Base-by-base conservation (phyloP, 2,888 invertebrate genomes). In the Nemotelus pantherinus region DNA sequence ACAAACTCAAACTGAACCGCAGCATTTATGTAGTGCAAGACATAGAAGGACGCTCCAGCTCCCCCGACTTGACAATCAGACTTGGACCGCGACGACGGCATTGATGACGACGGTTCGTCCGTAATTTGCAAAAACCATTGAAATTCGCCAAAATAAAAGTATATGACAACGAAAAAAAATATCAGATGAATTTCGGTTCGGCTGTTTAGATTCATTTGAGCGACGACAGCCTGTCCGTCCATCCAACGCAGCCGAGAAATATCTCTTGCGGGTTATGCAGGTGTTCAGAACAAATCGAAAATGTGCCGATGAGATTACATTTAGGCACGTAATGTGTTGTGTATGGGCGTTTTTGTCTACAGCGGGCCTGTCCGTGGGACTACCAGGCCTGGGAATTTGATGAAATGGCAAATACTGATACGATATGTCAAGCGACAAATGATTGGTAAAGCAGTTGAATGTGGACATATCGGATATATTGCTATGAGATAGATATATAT, bases 211-310 rank as follows among this genome's bases (percentile, higher is more conserved):
- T 25, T 74, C 74, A 74, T 63, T 74, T 74, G 48, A 74, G 63
- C 43, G 48, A n/a, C 39, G 25, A 25, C 25, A 25, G 25, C 25
- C 25, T 25, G 25, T 25, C 25, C 25, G 25, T 25, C 25, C 25
- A 25, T 25, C 25, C 25, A 25, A 25, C 25, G 25, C 25, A 25
- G 25, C 57, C 25, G 45, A 60, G 48, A 63, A 63, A 74, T 60
- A 74, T 60, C 50, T 74, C 60, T 60, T 74, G 74, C 60, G 74
- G 63, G 63, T 60, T 74, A 60, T 74, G 74, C 74, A 74, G 74
- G 74, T 74, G 74, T 74, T 74, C 74, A 60, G 74, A 72, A 45
- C 72, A 58, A 58, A 72, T 72, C 58, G 72, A 74, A 63, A 63
- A 74, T 74, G 53, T 67, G 43, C 55, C 55, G 6, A 55, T 53